These are phyloP conservation scores for Rotaria magnacalcarata DNA, from an alignment of 2,888 invertebrate species.

Conservation along the genomic window DNA sequence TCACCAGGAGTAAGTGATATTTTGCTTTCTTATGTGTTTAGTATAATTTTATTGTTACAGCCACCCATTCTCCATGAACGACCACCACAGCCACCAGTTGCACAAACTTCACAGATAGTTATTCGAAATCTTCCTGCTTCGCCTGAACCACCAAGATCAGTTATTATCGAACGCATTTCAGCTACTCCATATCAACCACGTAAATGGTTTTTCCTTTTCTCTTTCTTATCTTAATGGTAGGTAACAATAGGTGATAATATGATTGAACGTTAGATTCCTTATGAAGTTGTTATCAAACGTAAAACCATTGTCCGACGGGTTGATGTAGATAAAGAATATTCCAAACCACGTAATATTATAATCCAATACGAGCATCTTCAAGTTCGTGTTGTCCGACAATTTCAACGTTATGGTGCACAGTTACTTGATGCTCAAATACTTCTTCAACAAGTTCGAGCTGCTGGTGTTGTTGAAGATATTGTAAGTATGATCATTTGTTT, in stretches of 20 bases:
- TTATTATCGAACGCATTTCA: not conserved
- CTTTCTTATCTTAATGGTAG: not conserved
- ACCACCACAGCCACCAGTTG: conserved; percentile 1
- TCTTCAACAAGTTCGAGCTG: not conserved
- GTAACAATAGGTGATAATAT: conserved; percentile 1
- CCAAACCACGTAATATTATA: not conserved
- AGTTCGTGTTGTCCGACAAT: conserved; percentile 32
- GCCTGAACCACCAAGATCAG: conserved; percentile 13
- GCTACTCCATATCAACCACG: conserved; percentile 16
- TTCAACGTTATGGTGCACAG: not conserved
- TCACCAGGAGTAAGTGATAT: not conserved
- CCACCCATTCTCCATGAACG: not conserved
- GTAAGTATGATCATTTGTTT: not conserved
- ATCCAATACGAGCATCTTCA: conserved; percentile 7
- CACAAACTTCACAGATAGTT: not conserved
- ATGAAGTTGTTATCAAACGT: not conserved
- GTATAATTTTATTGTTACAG: no score
- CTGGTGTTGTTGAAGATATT: conserved; percentile 37
- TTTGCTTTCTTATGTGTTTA: not conserved
- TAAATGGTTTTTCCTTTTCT: not conserved
- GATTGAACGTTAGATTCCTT: conserved; percentile 28
- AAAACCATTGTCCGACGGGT: conserved; percentile 5
- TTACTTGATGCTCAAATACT: not conserved
- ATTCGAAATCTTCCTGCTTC: not conserved
- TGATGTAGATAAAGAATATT: not conserved